Evolutionary conservation across 2,797 vertebrate genomes (phyloP), one percentile per base, ranked within the genome.

Genomic region (Etheostoma perlongum): DNA sequence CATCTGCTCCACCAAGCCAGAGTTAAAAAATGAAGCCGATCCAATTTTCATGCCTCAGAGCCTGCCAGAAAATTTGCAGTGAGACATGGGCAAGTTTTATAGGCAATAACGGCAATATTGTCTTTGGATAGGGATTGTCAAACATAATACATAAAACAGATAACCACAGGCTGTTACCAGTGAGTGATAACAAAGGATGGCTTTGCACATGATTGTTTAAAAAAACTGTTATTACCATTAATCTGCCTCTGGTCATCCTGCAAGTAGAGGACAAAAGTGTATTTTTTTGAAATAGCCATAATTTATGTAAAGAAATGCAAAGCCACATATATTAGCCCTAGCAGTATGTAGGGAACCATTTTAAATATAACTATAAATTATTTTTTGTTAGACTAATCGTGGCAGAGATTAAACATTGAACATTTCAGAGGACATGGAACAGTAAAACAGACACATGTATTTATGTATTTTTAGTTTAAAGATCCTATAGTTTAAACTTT

Each of bases 21-120:
- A 82, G 75, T 69, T 80, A 69, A 84, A 69, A 40, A 67, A 83
- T 67, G 70, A 69, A 88, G 75, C 68, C 44, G 76, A 78, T 81
- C 75, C 71, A 84, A 58, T 71, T 55, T 51, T 83, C 76, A 80
- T 63, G 79, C 77, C 67, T 77, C 73, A 48, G 70, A 84, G 79
- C 75, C 40, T 64, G 53, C 71, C 79, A 76, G 80, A 12, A 7
- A 65, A 78, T 74, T 87, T 79, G 74, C 33, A 42, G 19, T 71
- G 80, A 86, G 83, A 84, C 74, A 84, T 63, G 49, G 64, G 64
- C 81, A 79, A 48, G 64, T 64, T 83, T 87, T 82, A 25, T 46
- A 78, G 66, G 71, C 86, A 78, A 70, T 82, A 78, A 79, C 64
- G 65, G 70, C 68, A 83, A 79, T 84, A 79, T 86, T 85, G 76